Evolutionary conservation across 2,113 vertebrate genomes (phyloP).

Genomic region (Ctenodactylus gundi): DNA sequence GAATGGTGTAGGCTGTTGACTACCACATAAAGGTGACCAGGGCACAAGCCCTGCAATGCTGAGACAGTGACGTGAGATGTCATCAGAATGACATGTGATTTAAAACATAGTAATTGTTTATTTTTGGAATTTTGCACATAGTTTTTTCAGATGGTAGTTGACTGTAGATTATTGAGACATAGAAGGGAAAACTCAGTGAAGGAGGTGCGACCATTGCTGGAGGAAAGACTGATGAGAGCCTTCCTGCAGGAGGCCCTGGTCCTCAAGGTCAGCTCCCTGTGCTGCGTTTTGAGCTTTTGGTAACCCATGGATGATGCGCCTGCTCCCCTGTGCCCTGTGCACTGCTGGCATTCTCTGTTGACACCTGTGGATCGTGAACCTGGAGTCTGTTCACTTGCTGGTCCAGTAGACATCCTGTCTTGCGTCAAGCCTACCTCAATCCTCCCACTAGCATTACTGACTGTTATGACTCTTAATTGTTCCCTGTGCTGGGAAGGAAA

Average conservation of each 20-base stretch:
- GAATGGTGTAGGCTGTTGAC: neutral
- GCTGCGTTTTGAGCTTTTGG: neutral
- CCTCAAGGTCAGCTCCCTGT: neutral
- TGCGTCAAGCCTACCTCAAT: neutral
- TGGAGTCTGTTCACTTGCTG: fast-evolving
- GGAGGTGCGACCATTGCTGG: neutral
- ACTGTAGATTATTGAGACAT: no score
- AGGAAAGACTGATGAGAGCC: neutral
- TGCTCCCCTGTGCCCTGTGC: fast-evolving
- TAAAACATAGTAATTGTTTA: neutral
- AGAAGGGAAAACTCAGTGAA: neutral
- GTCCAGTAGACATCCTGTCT: no score
- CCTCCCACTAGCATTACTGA: neutral
- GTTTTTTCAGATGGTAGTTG: neutral
- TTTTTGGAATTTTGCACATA: neutral
- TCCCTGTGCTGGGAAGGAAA: neutral
- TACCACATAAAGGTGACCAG: neutral
- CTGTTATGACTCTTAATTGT: neutral
- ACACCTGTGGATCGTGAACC: no score
- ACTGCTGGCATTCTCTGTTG: neutral
- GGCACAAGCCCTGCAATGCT: neutral
- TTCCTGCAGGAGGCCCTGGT: neutral
- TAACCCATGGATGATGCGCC: neutral
- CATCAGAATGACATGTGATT: neutral
- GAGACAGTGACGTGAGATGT: neutral